phyloP scores from a whole-genome alignment of 2,888 invertebrate genomes.

The Pandemis corylana region DNA sequence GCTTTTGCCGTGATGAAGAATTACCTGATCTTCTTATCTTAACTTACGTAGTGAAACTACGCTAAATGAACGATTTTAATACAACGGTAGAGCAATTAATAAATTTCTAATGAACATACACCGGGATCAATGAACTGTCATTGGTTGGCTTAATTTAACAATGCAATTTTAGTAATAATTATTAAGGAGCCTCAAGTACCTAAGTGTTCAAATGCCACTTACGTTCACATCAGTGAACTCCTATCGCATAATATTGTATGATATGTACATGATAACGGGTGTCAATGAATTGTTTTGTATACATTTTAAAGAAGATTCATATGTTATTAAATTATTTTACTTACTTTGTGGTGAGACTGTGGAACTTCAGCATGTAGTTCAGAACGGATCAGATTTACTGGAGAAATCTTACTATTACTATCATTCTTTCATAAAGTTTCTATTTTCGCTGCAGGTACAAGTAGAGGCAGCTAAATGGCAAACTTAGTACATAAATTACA shows the following conservation, averaged over 20 bases:
- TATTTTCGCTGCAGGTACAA: conserved; percentile 23
- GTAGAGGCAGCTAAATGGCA: neutral
- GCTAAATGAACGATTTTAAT: conserved; percentile 26
- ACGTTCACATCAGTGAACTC: conserved; percentile 30
- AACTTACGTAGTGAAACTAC: conserved; percentile 31
- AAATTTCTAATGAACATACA: conserved; percentile 28
- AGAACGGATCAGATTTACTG: neutral
- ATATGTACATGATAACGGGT: conserved; percentile 27
- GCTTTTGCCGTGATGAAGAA: conserved; percentile 20
- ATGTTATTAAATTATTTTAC: conserved; percentile 20
- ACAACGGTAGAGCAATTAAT: conserved; percentile 32
- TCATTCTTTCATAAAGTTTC: conserved; percentile 5
- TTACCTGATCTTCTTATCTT: conserved; percentile 23
- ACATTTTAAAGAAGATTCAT: conserved; percentile 14
- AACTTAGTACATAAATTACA: neutral
- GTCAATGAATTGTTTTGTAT: conserved; percentile 19
- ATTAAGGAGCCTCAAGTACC: conserved; percentile 31
- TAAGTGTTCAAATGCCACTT: conserved; percentile 35
- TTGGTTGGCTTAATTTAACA: conserved; percentile 17
- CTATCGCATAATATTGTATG: conserved; percentile 37
- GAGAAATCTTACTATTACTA: neutral
- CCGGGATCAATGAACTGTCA: conserved; percentile 21
- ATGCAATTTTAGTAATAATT: conserved; percentile 37
- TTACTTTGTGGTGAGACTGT: conserved; percentile 8
- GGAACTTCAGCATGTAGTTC: neutral